These are phyloP conservation scores for Thaumetopoea pityocampa DNA, from an alignment of 1,140 invertebrate genomes.

Conservation along the genomic window DNA sequence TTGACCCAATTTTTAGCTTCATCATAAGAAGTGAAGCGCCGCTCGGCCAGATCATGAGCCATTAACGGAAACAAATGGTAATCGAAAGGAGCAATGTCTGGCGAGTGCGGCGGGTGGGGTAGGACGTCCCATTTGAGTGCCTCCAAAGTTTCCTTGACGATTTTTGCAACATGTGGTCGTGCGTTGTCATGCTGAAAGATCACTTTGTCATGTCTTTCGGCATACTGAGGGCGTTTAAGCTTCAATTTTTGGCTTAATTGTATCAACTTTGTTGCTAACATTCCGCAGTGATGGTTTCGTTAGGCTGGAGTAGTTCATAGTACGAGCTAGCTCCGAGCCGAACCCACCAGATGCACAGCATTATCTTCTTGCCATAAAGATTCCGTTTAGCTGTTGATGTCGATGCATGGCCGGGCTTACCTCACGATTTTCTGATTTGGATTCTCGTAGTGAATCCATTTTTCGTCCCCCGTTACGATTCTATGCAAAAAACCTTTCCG, in stretches of 20 bases:
- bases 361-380: constrained; percentile 22
- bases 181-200: constrained; percentile 1
- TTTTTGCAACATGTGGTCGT: neutral
- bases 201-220: neutral
- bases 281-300: neutral
- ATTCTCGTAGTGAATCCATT: constrained; percentile 18
- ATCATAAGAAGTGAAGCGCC: constrained; percentile 5
- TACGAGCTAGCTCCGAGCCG: constrained; percentile 37
- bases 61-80: constrained; percentile 1
- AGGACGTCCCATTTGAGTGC: too few relatives aligned
- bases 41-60: constrained; percentile 4
- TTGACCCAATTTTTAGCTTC: constrained; percentile 6
- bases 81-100: neutral
- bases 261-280: neutral
- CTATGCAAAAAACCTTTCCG: constrained; percentile 12
- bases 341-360: constrained; percentile 45
- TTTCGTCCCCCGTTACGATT: constrained; percentile 4
- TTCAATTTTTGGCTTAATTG: neutral
- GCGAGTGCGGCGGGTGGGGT: neutral
- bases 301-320: constrained; percentile 33
- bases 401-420: constrained; percentile 13
- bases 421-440: constrained; percentile 31
- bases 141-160: neutral
- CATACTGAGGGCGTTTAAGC: neutral
- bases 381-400: constrained; percentile 28